Percentiles rank a stretch among this genome's conserved stretches.
Conservation (phyloP, 2,888 invertebrate species). For the Drosophila silvestris region DNA sequence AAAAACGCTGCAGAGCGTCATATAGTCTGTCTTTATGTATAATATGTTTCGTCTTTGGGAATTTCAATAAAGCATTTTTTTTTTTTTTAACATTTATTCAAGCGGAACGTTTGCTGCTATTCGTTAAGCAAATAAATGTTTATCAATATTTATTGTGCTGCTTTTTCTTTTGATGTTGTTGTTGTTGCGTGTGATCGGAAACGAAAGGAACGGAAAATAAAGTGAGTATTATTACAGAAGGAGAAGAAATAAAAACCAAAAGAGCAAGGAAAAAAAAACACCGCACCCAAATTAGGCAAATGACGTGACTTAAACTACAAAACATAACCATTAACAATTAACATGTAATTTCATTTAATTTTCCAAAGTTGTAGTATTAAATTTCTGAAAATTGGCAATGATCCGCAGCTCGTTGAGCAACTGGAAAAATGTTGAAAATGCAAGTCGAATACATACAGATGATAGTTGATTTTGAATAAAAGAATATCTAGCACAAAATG, state of each 20-base stretch:
- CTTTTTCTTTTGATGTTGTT: constrained; percentile 42
- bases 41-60: constrained; percentile 33
- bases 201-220: constrained; percentile 49
- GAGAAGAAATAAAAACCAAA: constrained; percentile 13
- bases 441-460: constrained; percentile 12
- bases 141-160: constrained; percentile 81
- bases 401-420: constrained; percentile 8
- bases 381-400: constrained; percentile 23
- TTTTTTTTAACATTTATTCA: constrained; percentile 69
- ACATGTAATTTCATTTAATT: constrained; percentile 55
- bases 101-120: constrained; percentile 53
- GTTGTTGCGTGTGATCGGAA: constrained; percentile 50
- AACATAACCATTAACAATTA: constrained; percentile 72
- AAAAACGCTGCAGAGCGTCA: constrained; percentile 9
- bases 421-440: constrained; percentile 41
- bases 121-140: constrained; percentile 51
- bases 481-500: constrained; percentile 44
- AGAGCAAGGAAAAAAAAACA: constrained; percentile 26
- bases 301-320: constrained; percentile 62
- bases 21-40: constrained; percentile 17
- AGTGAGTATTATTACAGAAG: constrained; percentile 21
- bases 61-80: constrained; percentile 68
- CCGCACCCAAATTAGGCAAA: constrained; percentile 57
- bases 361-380: constrained; percentile 11
- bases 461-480: background rate